These are phyloP conservation scores for Caerostris extrusa DNA, from an alignment of 1,140 invertebrate species.

Conservation along the genomic window DNA sequence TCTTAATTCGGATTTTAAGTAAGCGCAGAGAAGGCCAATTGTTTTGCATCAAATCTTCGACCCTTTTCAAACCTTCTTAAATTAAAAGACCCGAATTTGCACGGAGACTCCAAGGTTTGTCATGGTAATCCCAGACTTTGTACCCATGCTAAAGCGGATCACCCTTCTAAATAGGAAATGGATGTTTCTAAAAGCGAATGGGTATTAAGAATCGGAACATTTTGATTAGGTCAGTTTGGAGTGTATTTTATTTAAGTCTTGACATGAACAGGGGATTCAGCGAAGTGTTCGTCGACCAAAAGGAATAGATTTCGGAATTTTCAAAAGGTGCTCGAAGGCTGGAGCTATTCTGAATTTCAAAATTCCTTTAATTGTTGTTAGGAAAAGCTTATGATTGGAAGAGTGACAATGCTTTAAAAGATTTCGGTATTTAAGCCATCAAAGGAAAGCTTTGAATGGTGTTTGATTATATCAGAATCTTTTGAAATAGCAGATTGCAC, in stretches of 20 bases:
- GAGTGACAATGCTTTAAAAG: not conserved
- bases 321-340: not conserved
- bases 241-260: conserved; percentile 37
- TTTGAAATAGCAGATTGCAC: too few species aligned
- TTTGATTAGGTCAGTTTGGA: conserved; percentile 43
- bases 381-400: not conserved
- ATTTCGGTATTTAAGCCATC: not conserved
- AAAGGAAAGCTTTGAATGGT: not conserved
- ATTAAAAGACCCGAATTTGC: conserved; percentile 49
- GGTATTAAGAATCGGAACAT: not conserved
- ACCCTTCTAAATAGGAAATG: not conserved
- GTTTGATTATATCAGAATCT: too few species aligned
- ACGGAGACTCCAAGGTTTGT: conserved; percentile 19
- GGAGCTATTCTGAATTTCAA: conserved; percentile 10
- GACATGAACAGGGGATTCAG: not conserved
- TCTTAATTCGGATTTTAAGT: conserved; percentile 67
- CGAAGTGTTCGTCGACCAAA: not conserved
- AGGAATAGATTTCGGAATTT: not conserved
- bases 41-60: conserved; percentile 50
- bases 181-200: conserved; percentile 15
- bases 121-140: conserved; percentile 29
- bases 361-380: conserved; percentile 11
- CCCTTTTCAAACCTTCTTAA: conserved; percentile 48
- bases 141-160: conserved; percentile 7
- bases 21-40: conserved; percentile 47